Conservation (phyloP, 2,797 vertebrate genomes). For the Spheniscus humboldti region DNA sequence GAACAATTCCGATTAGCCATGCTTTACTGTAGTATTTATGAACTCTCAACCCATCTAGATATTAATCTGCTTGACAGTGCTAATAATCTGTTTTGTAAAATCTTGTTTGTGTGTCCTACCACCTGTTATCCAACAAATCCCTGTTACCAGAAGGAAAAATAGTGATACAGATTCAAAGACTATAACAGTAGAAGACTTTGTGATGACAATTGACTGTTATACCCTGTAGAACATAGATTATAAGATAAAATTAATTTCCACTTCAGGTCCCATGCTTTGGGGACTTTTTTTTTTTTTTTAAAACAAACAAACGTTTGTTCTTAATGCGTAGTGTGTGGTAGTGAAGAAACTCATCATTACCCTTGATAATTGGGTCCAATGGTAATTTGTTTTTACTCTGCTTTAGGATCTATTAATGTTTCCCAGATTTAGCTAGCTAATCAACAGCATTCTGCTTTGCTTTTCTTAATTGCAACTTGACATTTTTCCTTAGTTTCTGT, state of each 20-base stretch:
- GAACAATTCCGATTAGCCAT: neutral
- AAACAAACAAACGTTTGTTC: neutral
- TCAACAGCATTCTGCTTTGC: fast-evolving
- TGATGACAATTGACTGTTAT: neutral
- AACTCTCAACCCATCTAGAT: neutral
- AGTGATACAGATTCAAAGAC: neutral
- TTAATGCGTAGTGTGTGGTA: neutral
- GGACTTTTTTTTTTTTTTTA: neutral
- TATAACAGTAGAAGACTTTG: neutral
- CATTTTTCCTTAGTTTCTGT: neutral
- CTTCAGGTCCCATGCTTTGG: neutral
- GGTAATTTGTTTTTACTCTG: neutral
- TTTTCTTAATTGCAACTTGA: neutral
- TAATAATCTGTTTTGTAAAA: neutral
- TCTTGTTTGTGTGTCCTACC: neutral
- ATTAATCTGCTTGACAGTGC: neutral
- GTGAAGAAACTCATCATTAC: neutral
- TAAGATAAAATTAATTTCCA: neutral
- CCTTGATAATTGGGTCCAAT: neutral
- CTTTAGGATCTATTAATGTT: neutral
- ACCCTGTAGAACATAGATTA: neutral
- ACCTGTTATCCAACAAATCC: neutral
- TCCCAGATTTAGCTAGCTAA: neutral
- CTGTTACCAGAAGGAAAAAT: neutral
- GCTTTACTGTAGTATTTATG: neutral